Evolutionary conservation across 2,113 vertebrate genomes (phyloP).

Genomic region (Cercopithecus mona): DNA sequence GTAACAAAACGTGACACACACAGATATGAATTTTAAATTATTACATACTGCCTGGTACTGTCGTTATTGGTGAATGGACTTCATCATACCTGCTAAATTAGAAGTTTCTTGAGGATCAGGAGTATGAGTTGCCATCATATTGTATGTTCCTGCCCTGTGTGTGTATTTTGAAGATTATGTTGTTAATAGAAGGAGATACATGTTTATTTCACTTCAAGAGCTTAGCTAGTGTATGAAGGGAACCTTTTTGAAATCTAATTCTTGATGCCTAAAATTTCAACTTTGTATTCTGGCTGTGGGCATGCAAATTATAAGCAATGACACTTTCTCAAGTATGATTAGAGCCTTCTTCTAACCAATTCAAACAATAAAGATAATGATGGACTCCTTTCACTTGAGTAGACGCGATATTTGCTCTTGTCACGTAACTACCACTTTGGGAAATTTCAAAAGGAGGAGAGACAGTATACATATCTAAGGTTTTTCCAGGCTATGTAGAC

Average conservation of each 20-base stretch:
- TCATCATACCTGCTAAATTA: not conserved
- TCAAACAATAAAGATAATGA: not conserved
- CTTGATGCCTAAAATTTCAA: not conserved
- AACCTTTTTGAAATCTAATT: conserved; percentile 3
- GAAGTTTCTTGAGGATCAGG: not conserved
- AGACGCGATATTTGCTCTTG: not conserved
- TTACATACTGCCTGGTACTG: not conserved
- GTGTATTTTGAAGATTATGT: conserved; percentile 4
- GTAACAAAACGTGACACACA: not conserved
- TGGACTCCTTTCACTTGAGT: not conserved
- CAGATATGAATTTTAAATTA: not conserved
- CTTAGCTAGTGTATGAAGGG: not conserved
- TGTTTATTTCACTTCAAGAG: not conserved
- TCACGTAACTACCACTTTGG: not conserved
- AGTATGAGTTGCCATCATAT: not conserved
- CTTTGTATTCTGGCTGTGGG: not conserved
- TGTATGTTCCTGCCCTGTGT: not conserved
- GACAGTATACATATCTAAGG: not conserved
- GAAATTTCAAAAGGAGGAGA: not conserved
- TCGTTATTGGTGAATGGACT: not conserved
- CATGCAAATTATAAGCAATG: not conserved
- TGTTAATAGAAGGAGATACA: not conserved
- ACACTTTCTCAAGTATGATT: not conserved
- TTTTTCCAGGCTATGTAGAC: not conserved
- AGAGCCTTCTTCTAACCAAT: not conserved